Evolutionary conservation across 1,140 invertebrate species (phyloP).

Genomic region (Hyles euphorbiae): DNA sequence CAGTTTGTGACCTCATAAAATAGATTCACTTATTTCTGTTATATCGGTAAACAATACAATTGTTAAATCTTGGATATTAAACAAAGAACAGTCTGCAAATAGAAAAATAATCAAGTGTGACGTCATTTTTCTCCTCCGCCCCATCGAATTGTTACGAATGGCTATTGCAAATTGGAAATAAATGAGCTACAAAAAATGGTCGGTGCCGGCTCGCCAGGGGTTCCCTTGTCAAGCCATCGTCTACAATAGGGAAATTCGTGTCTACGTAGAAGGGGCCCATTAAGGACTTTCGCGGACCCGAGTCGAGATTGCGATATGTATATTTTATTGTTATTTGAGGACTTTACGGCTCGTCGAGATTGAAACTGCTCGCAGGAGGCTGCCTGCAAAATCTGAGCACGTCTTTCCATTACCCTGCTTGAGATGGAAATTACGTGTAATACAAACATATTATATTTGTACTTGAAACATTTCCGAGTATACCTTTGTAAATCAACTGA

Average conservation of each 20-base stretch:
- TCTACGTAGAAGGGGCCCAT: slow-evolving; percentile 17
- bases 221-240: slow-evolving; percentile 25
- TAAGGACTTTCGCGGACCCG: slow-evolving; percentile 19
- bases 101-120: background rate
- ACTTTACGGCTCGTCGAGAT: slow-evolving; percentile 6
- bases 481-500: no score
- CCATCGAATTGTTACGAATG: slow-evolving; percentile 25
- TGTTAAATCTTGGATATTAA: no score
- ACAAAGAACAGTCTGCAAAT: no score
- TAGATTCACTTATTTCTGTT: background rate
- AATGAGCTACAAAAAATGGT: slow-evolving; percentile 28
- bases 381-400: background rate
- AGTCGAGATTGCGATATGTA: slow-evolving; percentile 28
- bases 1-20: slow-evolving; percentile 13
- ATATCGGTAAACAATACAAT: no score
- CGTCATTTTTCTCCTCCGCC: slow-evolving; percentile 8
- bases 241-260: slow-evolving; percentile 27
- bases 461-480: no score
- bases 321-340: slow-evolving; percentile 28
- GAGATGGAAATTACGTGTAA: background rate
- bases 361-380: background rate
- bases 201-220: slow-evolving; percentile 11
- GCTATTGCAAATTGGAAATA: slow-evolving; percentile 35
- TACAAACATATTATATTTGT: background rate
- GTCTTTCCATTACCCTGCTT: background rate